Evolutionary conservation across 2,888 invertebrate species (phyloP), one percentile per base, ranked within the genome.

Genomic region (Teinopalpus imperialis): DNA sequence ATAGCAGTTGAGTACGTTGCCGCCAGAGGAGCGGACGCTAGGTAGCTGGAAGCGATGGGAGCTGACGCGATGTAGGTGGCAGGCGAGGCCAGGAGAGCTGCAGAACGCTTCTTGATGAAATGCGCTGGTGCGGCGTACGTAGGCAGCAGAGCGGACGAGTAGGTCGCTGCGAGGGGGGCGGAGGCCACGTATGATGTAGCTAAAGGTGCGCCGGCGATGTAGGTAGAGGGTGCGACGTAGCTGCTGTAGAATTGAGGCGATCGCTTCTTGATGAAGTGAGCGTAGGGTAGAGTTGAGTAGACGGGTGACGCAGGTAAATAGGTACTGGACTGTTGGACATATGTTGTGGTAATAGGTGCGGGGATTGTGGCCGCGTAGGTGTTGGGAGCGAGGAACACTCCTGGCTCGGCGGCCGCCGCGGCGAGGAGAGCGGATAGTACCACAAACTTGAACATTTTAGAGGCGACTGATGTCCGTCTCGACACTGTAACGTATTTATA

Each of bases 401-500:
- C 51, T 54, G 71, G 73, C 31, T 63, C 63, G 56, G 90, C 89
- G 48, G 70, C 72, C 53, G 74, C 85, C 49, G 88, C 65, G 61
- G 88, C 82, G 54, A 89, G 63, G 53, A 90, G 74, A 67, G 82
- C 86, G 65, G 78, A 87, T 79, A 90, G 77, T 55, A 81, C 74
- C 62, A 71, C 74, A 71, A 75, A 74, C 48, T 60, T 67, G 46
- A 18, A 32, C 51, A 48, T 41, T 43, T 48, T 41, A 37, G 49
- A 35, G 48, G 44, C 53, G 48, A 56, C 53, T 58, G 58, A 58
- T 56, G 47, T 37, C 42, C 2, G 34, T 8, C 18, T 32, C 10
- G 1, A n/a, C 4, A 7, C 1, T 20, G 18, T 18, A 32, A 10
- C 20, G 32, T 32, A 32, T 32, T 32, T 32, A 32, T 32, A 32